These are phyloP conservation scores for Echeneis naucrates DNA, from an alignment of 2,797 vertebrate species.

Conservation along the genomic window DNA sequence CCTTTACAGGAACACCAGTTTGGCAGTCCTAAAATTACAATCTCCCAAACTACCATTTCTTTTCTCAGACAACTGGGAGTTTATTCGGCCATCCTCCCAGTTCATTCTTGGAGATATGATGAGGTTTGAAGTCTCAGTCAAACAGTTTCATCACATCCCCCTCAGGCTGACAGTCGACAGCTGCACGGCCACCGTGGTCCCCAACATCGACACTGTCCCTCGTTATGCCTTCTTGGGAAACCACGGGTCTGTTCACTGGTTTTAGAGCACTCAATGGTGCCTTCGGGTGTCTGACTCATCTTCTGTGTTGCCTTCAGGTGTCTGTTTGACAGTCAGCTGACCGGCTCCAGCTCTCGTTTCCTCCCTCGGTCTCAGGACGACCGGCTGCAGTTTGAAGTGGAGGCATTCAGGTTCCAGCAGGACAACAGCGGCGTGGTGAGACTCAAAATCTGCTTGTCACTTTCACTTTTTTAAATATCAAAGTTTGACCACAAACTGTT, in stretches of 20 bases:
- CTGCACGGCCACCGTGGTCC: constrained; percentile 69
- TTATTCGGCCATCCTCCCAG: constrained; percentile 28
- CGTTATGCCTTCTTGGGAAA: constrained; percentile 69
- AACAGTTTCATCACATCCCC: constrained; percentile 63
- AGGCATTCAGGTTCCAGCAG: constrained; percentile 74
- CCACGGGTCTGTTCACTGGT: constrained; percentile 52
- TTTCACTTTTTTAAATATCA: not conserved
- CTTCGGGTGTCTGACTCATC: not conserved
- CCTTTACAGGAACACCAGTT: too few species aligned
- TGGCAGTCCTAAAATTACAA: not conserved
- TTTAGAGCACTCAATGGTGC: not conserved
- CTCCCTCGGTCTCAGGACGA: constrained; percentile 54
- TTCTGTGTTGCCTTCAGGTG: constrained; percentile 60
- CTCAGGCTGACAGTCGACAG: constrained; percentile 71
- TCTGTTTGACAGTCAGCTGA: constrained; percentile 72
- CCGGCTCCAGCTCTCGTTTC: constrained; percentile 67
- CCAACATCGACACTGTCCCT: constrained; percentile 55
- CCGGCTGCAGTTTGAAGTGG: constrained; percentile 68
- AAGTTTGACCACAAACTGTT: not conserved
- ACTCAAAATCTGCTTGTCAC: not conserved
- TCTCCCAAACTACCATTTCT: too few species aligned
- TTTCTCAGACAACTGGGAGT: constrained; percentile 66
- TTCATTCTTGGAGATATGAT: constrained; percentile 72
- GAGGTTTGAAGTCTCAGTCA: constrained; percentile 69
- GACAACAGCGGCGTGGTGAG: constrained; percentile 56